Conservation (phyloP, 2,113 vertebrate genomes). For the Anguilla japonica region DNA sequence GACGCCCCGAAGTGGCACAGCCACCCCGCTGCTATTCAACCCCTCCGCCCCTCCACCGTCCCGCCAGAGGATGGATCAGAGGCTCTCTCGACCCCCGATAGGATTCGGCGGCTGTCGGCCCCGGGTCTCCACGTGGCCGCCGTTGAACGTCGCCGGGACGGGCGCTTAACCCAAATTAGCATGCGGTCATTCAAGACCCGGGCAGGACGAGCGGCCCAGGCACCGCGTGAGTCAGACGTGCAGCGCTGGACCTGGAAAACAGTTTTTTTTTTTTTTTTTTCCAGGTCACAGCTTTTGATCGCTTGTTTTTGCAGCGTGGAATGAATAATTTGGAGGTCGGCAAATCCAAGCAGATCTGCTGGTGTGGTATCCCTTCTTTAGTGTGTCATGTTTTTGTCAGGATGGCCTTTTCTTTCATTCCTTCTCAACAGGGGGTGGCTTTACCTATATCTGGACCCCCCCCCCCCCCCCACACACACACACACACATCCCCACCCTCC, state of each 20-base stretch:
- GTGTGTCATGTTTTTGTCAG: neutral
- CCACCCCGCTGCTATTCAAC: neutral
- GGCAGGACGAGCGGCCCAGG: neutral
- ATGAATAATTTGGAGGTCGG: neutral
- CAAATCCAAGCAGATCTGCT: neutral
- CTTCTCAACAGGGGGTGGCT: neutral
- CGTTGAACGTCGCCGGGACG: neutral
- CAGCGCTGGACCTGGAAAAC: neutral
- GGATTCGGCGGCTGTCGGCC: neutral
- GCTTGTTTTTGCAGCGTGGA: neutral
- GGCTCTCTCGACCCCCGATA: neutral
- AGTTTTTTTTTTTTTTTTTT: neutral
- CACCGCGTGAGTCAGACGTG: neutral
- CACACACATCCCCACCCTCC: too few species aligned
- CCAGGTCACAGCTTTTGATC: neutral
- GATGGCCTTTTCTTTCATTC: neutral
- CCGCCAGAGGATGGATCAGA: constrained; percentile 35
- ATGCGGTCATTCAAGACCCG: neutral
- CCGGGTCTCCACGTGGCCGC: neutral
- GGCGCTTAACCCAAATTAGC: constrained; percentile 5
- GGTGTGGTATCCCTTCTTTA: neutral
- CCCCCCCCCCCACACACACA: too few species aligned
- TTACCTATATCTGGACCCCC: too few species aligned
- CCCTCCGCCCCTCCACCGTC: constrained; percentile 37
- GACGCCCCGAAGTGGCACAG: neutral